Percentiles rank a stretch among this genome's conserved stretches.
Evolutionary conservation across 2,113 vertebrate genomes (phyloP).

Genomic region (Hippolais icterina): DNA sequence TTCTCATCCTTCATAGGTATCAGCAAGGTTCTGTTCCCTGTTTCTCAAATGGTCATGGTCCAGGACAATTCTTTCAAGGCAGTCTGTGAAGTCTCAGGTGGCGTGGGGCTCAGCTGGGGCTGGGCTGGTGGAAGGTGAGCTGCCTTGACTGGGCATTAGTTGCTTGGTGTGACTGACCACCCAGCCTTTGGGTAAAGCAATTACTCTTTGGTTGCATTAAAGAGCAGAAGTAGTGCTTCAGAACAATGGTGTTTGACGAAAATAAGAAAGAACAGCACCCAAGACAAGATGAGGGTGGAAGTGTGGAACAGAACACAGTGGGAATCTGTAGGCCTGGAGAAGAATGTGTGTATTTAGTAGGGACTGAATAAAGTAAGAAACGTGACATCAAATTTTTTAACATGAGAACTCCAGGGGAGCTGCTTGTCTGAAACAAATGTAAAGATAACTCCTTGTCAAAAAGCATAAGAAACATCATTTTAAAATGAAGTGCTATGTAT

Average conservation of each 20-base stretch:
- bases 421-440: neutral
- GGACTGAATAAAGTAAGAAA: neutral
- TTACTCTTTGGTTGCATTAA: neutral
- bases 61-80: neutral
- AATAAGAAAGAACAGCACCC: neutral
- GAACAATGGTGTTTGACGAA: neutral
- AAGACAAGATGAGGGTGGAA: neutral
- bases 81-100: neutral
- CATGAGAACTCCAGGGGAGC: neutral
- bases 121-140: neutral
- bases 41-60: neutral
- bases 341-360: neutral
- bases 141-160: neutral
- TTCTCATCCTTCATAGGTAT: neutral
- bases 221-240: neutral
- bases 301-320: neutral
- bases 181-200: neutral
- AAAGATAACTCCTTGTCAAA: neutral
- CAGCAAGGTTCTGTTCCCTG: neutral
- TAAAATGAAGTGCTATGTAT: neutral
- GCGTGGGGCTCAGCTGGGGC: accelerated
- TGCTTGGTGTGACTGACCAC: no score
- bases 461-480: neutral
- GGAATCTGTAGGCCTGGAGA: neutral
- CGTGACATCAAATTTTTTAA: neutral